Evolutionary conservation across 2,797 vertebrate species (phyloP), one percentile per base, ranked within the genome.

Genomic region (Aselliscus stoliczkanus): DNA sequence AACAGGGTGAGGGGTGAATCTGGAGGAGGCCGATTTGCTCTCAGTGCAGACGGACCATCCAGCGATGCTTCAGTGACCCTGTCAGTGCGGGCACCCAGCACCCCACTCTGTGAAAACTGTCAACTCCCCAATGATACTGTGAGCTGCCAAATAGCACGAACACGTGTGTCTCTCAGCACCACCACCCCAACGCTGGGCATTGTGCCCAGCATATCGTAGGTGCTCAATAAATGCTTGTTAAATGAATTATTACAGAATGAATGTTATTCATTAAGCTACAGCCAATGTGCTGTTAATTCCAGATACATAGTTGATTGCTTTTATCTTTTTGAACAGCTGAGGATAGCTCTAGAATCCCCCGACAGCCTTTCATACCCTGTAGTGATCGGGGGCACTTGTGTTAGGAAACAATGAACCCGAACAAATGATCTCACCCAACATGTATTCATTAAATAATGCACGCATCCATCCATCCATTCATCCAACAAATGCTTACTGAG

Each of bases 161-260:
- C 3, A 1, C 5, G 6, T 37, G 25, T 20, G 39, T 29, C 18
- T 25, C n/a, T 58, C 88, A 39, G 42, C 5, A 1, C 17, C 29
- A 2, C 0, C 27, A 50, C n/a, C 80, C 65, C n/a, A 27, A 86
- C 0, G 0, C 47, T 13, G 18, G 29, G 62, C 54, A 12, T 5
- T 1, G 9, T 29, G 54, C 60, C 79, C 21, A 11, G 20, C 7
- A 3, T 15, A 17, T 29, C 11, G 20, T 1, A 72, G 72, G 54
- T 56, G 52, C 42, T 82, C 82, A 34, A 0, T 27, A 65, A 73
- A 44, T 42, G 67, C 42, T 25, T 60, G 56, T 47, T 37, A 20
- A 47, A 47, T 44, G 42, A 65, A 50, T 44, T 11, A 17, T 21
- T 56, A 25, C 10, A 65, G 42, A 72, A 54, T 2, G 18, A 37